Evolutionary conservation across 2,888 invertebrate species (phyloP), one percentile per base, ranked within the genome.

Genomic region (Cephonodes hylas): DNA sequence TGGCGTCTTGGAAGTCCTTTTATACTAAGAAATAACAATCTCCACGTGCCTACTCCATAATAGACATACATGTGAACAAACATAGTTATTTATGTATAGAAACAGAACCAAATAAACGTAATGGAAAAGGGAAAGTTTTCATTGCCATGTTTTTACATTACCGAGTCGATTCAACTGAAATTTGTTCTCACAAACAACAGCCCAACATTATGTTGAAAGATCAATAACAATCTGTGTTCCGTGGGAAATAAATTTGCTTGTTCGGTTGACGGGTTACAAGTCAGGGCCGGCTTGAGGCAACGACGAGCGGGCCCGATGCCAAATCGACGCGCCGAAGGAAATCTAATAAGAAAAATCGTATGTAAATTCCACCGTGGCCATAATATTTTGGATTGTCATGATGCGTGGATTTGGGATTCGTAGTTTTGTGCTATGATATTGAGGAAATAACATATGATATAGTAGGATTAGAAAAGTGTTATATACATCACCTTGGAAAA

Each of bases 171-270:
- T 31, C 27, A 53, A 53, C 27, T 18, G 10, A 53, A 53, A 53
- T 20, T 31, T 15, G 48, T 18, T 31, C 27, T 18, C 27, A 18
- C 18, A 53, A 53, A 53, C 31, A 53, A 53, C 31, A 53, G 18
- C n/a, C n/a, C 18, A 18, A 18, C 18, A 27, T 18, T 7, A 53
- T 25, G 27, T 53, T 18, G 18, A 31, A 48, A 31, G 44, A 59
- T 59, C 42, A 59, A 59, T 59, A 44, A 27, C 58, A 59, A 59
- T 59, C 58, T 44, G 44, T 42, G 42, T 10, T 15, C 44, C 27
- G 15, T 5, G 44, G 58, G 27, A 44, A 59, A 42, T 59, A 42
- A 44, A 59, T 59, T 44, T 59, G 25, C 25, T 59, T 53, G 53
- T 53, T 53, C 31, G 53, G 27, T 31, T 53, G 53, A 53, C 53